A percentile compares a stretch with the other conserved stretches of the same genome.
phyloP scores from a whole-genome alignment of 2,113 vertebrate genomes.

The Malurus cyaneus region DNA sequence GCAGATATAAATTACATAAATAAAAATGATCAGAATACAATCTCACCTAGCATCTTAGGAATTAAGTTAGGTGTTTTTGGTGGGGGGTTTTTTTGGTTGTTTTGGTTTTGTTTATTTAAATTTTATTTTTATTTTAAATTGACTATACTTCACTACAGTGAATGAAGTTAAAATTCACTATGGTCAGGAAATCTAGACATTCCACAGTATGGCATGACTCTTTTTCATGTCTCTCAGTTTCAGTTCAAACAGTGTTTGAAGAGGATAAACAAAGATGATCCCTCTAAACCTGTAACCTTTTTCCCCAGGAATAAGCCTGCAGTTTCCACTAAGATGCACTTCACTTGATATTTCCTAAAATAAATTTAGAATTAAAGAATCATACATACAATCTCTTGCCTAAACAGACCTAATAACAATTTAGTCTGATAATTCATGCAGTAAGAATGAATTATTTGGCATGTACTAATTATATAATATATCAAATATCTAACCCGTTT shows the following conservation, averaged over 20 bases:
- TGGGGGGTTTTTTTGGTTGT: too few relatives aligned
- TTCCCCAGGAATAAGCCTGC: not conserved
- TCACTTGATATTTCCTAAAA: not conserved
- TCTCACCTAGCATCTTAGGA: fast-evolving
- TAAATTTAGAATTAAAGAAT: not conserved
- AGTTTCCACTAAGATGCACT: not conserved
- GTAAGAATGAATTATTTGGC: not conserved
- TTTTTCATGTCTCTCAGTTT: not conserved
- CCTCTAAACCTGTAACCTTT: not conserved
- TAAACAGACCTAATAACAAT: not conserved
- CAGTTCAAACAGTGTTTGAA: not conserved
- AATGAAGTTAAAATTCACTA: not conserved
- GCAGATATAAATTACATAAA: not conserved
- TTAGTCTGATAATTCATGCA: not conserved
- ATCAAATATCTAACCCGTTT: not conserved
- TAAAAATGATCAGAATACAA: not conserved
- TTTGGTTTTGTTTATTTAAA: too few relatives aligned
- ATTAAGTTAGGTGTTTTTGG: not conserved
- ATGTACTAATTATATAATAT: not conserved
- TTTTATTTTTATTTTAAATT: not conserved
- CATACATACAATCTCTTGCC: not conserved
- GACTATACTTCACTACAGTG: not conserved
- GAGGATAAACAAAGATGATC: not conserved
- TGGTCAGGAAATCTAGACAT: not conserved
- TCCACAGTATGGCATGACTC: not conserved